These are phyloP conservation scores for Hippocampus abdominalis DNA, from an alignment of 2,113 vertebrate species.

Conservation along the genomic window DNA sequence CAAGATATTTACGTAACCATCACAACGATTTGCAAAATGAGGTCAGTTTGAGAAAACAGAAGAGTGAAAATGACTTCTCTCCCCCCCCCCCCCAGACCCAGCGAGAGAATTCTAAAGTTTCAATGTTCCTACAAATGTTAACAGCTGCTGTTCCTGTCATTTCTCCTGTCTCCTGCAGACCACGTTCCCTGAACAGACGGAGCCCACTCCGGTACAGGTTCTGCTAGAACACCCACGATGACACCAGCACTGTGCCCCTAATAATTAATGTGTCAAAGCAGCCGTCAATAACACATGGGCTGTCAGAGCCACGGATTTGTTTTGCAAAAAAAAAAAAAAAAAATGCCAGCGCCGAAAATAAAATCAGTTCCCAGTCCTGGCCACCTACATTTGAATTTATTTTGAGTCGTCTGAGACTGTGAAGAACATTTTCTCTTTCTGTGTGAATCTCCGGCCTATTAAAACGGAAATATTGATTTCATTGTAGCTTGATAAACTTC, in stretches of 20 bases:
- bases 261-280: slow-evolving; percentile 20
- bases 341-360: slow-evolving; percentile 13
- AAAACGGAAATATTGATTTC: background rate
- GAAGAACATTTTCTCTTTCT: background rate
- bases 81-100: background rate
- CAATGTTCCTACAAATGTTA: slow-evolving; percentile 6
- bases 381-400: background rate
- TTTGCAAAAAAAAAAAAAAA: slow-evolving; percentile 15
- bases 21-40: background rate
- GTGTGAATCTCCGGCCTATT: background rate
- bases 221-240: background rate
- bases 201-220: background rate
- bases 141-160: slow-evolving; percentile 19
- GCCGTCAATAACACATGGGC: slow-evolving; percentile 7
- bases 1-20: too few relatives aligned
- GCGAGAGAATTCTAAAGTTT: background rate
- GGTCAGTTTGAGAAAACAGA: background rate
- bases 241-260: background rate
- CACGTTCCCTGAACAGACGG: background rate
- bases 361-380: slow-evolving; percentile 19
- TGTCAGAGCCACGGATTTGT: slow-evolving; percentile 23
- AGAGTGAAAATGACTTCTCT: background rate
- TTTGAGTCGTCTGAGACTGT: background rate
- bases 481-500: background rate
- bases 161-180: slow-evolving; percentile 8